phyloP scores from a whole-genome alignment of 1,140 invertebrate species.

The Zaprionus ghesquierei region DNA sequence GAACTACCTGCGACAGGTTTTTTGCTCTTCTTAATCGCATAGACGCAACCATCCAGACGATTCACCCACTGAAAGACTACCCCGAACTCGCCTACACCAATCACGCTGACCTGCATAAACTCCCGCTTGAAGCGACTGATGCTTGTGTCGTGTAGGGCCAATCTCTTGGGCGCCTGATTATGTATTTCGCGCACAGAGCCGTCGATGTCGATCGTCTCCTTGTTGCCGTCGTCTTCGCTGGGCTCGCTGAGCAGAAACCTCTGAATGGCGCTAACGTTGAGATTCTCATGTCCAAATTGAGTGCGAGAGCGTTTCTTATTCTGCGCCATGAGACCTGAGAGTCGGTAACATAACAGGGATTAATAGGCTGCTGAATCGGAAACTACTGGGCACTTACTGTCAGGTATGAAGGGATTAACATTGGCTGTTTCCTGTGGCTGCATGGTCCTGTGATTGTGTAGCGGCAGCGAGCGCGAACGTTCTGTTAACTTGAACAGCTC shows the following conservation, averaged over 20 bases:
- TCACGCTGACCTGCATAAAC: constrained; percentile 84
- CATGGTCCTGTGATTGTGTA: constrained; percentile 71
- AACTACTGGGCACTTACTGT: constrained; percentile 57
- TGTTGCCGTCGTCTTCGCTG: constrained; percentile 45
- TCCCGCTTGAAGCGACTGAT: constrained; percentile 94
- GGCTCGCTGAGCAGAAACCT: constrained; percentile 61
- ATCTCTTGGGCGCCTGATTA: constrained; percentile 81
- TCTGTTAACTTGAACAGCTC: constrained; percentile 74
- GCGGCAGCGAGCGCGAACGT: constrained; percentile 64
- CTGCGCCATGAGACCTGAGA: constrained; percentile 65
- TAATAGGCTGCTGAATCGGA: background rate
- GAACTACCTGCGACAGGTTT: constrained; percentile 90
- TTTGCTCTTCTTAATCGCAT: constrained; percentile 94
- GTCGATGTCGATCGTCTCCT: constrained; percentile 26
- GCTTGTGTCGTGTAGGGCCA: constrained; percentile 88
- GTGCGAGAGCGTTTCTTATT: constrained; percentile 82
- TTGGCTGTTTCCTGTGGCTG: constrained; percentile 85
- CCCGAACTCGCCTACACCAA: constrained; percentile 90
- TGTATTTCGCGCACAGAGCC: constrained; percentile 50
- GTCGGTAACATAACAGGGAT: background rate
- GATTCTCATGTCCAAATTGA: constrained; percentile 72
- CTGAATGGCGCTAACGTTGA: constrained; percentile 65
- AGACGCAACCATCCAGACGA: constrained; percentile 94
- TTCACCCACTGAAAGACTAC: constrained; percentile 95
- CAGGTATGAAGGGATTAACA: constrained; percentile 95